Percentiles rank a stretch among this genome's conserved stretches.
phyloP scores from a whole-genome alignment of 1,140 invertebrate species.

The Platyscapa corneri region DNA sequence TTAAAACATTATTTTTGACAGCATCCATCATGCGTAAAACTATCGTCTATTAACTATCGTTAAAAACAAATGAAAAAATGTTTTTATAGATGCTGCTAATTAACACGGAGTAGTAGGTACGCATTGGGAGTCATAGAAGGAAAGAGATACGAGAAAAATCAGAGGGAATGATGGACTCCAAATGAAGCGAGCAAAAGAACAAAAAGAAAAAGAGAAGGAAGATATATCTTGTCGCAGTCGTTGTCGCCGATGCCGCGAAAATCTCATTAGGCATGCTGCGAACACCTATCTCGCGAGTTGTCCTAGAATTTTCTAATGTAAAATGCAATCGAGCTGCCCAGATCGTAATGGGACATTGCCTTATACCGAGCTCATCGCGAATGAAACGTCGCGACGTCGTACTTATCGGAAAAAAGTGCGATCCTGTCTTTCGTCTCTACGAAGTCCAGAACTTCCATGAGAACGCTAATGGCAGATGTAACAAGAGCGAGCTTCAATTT shows the following conservation, averaged over 20 bases:
- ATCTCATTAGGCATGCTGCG: constrained; percentile 35
- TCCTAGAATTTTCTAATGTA: constrained; percentile 43
- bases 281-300: constrained; percentile 27
- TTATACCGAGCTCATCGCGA: background rate
- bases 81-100: background rate
- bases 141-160: constrained; percentile 9
- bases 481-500: constrained; percentile 22
- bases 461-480: constrained; percentile 34
- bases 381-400: background rate
- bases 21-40: background rate
- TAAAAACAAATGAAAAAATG: background rate
- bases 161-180: background rate
- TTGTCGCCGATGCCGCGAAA: background rate
- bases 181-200: background rate
- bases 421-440: background rate
- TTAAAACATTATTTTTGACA: background rate
- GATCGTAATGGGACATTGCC: constrained; percentile 36
- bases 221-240: background rate
- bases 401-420: constrained; percentile 10
- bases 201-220: background rate
- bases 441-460: background rate
- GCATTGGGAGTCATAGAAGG: constrained; percentile 1
- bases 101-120: background rate
- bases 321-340: constrained; percentile 21
- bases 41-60: background rate